Evolutionary conservation across 1,140 invertebrate genomes (phyloP), one percentile per base, ranked within the genome.

Genomic region (Aphelinus atriplicis): DNA sequence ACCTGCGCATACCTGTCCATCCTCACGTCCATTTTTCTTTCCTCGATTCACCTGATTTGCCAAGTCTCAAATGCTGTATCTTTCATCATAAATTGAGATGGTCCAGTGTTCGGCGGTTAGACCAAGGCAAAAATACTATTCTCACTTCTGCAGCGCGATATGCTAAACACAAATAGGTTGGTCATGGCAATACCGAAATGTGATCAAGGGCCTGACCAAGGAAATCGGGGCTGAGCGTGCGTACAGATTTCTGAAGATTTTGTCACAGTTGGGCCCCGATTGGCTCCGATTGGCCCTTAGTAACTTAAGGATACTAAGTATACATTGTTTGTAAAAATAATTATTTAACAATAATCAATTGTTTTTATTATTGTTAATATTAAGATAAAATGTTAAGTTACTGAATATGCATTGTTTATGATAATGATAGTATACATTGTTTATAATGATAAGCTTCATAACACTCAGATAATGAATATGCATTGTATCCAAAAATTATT

Each of bases 341-440:
- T 73, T 73, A 68, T 74, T 74, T 68, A 75, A 75, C 61, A 75
- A 69, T 70, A 58, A 70, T 65, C 47, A 10, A 70, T 70, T 70
- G 73, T 75, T 75, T 70, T 75, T 75, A 75, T 75, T 69, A 75
- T 75, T 64, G 55, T 75, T 75, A 64, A 75, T 70, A 51, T 68
- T 75, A 70, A 57, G 66, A 74, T 63, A 68, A 74, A 26, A 74
- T 46, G 64, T 67, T 73, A 68, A 73, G 57, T 73, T 73, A 55
- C 57, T 73, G n/a, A 69, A 62, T 64, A 56, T 75, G 46, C 58
- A 75, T 75, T 75, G 73, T 73, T 73, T 75, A 69, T 69, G 66
- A 61, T 72, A 58, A 61, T 70, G 45, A 70, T 61, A 45, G 48
- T 53, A 56, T 71, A 53, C 7, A 62, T 62, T 71, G 69, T 70